Evolutionary conservation across 2,888 invertebrate genomes (phyloP).

Genomic region (Myopa tessellatipennis): DNA sequence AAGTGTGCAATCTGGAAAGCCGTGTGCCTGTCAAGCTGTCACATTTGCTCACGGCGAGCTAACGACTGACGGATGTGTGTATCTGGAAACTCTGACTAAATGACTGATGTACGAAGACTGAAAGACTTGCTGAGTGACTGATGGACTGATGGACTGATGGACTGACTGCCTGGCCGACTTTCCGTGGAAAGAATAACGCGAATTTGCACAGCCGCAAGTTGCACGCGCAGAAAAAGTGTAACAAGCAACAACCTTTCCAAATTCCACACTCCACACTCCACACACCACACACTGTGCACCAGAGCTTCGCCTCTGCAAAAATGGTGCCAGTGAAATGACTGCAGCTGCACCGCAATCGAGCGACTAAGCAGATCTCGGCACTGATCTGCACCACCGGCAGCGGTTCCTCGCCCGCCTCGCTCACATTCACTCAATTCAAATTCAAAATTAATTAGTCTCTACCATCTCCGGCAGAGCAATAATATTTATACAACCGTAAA

Average conservation of each 20-base stretch:
- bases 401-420: background rate
- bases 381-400: constrained; percentile 6
- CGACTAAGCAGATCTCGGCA: constrained; percentile 12
- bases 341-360: constrained; percentile 21
- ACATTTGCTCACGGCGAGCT: constrained; percentile 10
- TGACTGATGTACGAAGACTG: background rate
- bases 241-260: constrained; percentile 30
- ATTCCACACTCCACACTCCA: constrained; percentile 6
- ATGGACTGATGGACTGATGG: background rate
- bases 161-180: background rate
- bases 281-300: background rate
- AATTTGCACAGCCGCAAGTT: background rate
- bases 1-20: background rate
- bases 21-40: constrained; percentile 17
- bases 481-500: constrained; percentile 58
- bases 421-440: constrained; percentile 50
- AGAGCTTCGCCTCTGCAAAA: constrained; percentile 8
- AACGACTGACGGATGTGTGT: constrained; percentile 13
- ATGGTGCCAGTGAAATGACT: constrained; percentile 28
- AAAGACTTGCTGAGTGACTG: background rate
- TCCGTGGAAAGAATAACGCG: background rate
- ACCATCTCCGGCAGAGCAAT: constrained; percentile 60
- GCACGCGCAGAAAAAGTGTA: background rate
- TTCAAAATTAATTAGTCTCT: constrained; percentile 66
- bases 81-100: background rate